These are phyloP conservation scores for Acanthochromis polyacanthus DNA, from an alignment of 2,113 vertebrate genomes.

Conservation along the genomic window DNA sequence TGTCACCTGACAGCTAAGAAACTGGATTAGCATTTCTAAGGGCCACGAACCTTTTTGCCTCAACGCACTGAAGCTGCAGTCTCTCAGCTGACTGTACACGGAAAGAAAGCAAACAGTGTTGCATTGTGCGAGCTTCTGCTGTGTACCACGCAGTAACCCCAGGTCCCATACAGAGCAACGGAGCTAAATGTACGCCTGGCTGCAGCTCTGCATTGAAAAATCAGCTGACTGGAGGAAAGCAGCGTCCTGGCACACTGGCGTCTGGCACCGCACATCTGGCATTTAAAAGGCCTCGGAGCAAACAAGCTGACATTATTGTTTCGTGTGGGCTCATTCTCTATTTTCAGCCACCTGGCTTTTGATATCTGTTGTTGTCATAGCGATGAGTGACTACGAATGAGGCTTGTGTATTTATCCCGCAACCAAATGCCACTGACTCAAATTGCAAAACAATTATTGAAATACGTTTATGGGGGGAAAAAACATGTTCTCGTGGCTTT, in stretches of 20 bases:
- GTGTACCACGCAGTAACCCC: slow-evolving; percentile 16
- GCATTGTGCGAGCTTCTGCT: slow-evolving; percentile 14
- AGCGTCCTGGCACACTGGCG: slow-evolving; percentile 52
- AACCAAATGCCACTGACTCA: slow-evolving; percentile 22
- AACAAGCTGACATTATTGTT: slow-evolving; percentile 72
- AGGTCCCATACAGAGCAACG: slow-evolving; percentile 25
- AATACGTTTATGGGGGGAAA: neutral
- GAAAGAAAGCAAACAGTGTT: slow-evolving; percentile 29
- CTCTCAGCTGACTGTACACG: slow-evolving; percentile 5
- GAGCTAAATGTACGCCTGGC: slow-evolving; percentile 32
- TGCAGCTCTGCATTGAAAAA: slow-evolving; percentile 52
- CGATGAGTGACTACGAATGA: slow-evolving; percentile 36
- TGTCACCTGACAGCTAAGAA: neutral
- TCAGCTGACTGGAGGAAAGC: slow-evolving; percentile 73
- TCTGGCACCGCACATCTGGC: slow-evolving; percentile 77
- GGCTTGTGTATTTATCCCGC: slow-evolving; percentile 16
- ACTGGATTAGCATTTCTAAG: neutral
- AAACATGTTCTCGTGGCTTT: neutral
- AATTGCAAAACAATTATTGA: slow-evolving; percentile 1
- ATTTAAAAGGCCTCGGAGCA: slow-evolving; percentile 73
- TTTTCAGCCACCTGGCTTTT: slow-evolving; percentile 65
- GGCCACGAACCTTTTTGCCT: neutral
- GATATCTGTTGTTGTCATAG: slow-evolving; percentile 54
- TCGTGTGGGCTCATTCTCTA: slow-evolving; percentile 35
- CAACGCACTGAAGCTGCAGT: slow-evolving; percentile 3